phyloP scores from a whole-genome alignment of 2,113 vertebrate genomes.

The Percina caprodes region DNA sequence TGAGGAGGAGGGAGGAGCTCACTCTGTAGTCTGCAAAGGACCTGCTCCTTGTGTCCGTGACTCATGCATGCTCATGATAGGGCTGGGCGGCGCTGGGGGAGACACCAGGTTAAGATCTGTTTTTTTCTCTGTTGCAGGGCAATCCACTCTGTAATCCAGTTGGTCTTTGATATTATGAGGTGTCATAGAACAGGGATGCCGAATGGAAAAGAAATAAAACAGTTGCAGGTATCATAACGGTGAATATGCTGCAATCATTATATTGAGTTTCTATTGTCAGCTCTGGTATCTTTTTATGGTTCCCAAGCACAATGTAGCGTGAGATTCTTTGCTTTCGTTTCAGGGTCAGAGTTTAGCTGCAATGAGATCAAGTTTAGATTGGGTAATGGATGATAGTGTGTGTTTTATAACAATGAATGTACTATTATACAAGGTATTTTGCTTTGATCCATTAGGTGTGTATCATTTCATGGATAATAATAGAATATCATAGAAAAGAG shows the following conservation, averaged over 20 bases:
- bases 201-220: slow-evolving; percentile 22
- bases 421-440: background rate
- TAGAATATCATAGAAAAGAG: background rate
- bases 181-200: slow-evolving; percentile 45
- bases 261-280: slow-evolving; percentile 65
- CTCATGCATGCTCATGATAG: slow-evolving; percentile 65
- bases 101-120: slow-evolving; percentile 46
- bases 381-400: slow-evolving; percentile 30
- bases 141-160: slow-evolving; percentile 43
- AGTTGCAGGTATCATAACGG: background rate
- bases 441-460: slow-evolving; percentile 18
- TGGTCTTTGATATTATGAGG: slow-evolving; percentile 38
- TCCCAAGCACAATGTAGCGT: slow-evolving; percentile 38
- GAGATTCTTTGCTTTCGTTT: slow-evolving; percentile 56
- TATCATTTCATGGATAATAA: background rate
- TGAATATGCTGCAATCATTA: slow-evolving; percentile 47
- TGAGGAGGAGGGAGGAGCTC: slow-evolving; percentile 66
- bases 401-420: slow-evolving; percentile 30
- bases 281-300: slow-evolving; percentile 67
- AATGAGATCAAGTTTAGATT: slow-evolving; percentile 33
- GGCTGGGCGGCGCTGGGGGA: slow-evolving; percentile 48
- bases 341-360: slow-evolving; percentile 51
- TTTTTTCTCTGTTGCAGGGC: slow-evolving; percentile 74
- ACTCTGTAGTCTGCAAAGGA: slow-evolving; percentile 37
- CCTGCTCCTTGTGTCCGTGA: slow-evolving; percentile 59